phyloP scores from a whole-genome alignment of 2,113 vertebrate species.

The Lepidothrix coronata region DNA sequence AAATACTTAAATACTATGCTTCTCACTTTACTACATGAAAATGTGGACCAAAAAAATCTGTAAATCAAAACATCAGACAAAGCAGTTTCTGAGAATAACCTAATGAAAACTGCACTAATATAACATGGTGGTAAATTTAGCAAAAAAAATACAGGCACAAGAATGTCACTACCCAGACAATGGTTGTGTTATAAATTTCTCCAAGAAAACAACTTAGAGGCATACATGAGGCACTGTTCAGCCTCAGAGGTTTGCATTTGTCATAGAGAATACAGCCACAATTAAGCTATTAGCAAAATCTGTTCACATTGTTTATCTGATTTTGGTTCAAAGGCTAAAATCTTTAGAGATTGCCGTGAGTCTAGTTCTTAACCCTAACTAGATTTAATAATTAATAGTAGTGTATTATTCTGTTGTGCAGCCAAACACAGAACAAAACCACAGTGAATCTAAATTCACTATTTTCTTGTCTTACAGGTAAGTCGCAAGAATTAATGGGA shows the following conservation, averaged over 20 bases:
- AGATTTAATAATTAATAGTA: conserved; percentile 8
- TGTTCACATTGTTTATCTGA: neutral
- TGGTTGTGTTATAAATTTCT: neutral
- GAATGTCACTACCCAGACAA: neutral
- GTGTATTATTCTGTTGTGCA: neutral
- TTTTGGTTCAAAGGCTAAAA: conserved; percentile 43
- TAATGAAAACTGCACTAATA: neutral
- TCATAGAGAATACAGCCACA: neutral
- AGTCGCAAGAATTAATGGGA: neutral
- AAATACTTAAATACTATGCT: neutral
- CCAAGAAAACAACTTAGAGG: neutral
- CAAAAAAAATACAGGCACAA: neutral
- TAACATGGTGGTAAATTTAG: neutral
- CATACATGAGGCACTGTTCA: neutral
- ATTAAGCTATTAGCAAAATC: neutral
- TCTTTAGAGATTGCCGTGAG: neutral
- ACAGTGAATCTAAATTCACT: neutral
- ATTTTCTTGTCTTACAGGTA: neutral
- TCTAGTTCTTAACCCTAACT: neutral
- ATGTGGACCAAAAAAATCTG: neutral
- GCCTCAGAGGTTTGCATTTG: neutral
- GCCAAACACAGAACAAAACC: neutral
- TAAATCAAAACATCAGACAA: neutral
- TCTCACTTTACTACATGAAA: neutral
- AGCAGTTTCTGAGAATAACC: neutral